Evolutionary conservation across 2,888 invertebrate species (phyloP).

Genomic region (Malacosoma neustria): DNA sequence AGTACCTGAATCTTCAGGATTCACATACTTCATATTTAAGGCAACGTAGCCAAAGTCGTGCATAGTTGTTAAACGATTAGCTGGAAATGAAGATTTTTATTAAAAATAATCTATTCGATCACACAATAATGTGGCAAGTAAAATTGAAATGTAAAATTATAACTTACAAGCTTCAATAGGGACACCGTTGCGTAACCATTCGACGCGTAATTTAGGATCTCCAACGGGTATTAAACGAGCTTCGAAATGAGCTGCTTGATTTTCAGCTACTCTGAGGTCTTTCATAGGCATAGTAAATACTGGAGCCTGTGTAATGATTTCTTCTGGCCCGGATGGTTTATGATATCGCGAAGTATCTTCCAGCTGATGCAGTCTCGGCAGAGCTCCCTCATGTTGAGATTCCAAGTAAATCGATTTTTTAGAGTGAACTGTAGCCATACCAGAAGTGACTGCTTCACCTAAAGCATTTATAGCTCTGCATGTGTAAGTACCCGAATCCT

Average conservation of each 20-base stretch:
- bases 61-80: constrained; percentile 94
- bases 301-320: constrained; percentile 89
- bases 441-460: constrained; percentile 95
- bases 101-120: constrained; percentile 2
- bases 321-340: constrained; percentile 83
- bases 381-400: constrained; percentile 90
- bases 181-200: constrained; percentile 95
- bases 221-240: constrained; percentile 95
- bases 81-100: constrained; percentile 41
- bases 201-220: constrained; percentile 92
- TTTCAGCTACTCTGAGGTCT: constrained; percentile 89
- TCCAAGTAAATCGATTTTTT: constrained; percentile 90
- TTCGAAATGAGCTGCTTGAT: constrained; percentile 95
- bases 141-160: constrained; percentile 3
- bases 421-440: constrained; percentile 88
- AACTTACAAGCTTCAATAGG: constrained; percentile 90
- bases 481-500: constrained; percentile 97
- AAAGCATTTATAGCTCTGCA: constrained; percentile 93
- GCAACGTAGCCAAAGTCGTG: constrained; percentile 99
- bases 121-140: background rate
- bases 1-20: constrained; percentile 96
- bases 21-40: constrained; percentile 93
- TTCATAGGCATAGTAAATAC: constrained; percentile 94
- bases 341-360: constrained; percentile 87
- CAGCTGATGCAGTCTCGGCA: constrained; percentile 86